Evolutionary conservation across 2,888 invertebrate genomes (phyloP), one percentile per base, ranked within the genome.

Genomic region (Lampropteryx suffumata): DNA sequence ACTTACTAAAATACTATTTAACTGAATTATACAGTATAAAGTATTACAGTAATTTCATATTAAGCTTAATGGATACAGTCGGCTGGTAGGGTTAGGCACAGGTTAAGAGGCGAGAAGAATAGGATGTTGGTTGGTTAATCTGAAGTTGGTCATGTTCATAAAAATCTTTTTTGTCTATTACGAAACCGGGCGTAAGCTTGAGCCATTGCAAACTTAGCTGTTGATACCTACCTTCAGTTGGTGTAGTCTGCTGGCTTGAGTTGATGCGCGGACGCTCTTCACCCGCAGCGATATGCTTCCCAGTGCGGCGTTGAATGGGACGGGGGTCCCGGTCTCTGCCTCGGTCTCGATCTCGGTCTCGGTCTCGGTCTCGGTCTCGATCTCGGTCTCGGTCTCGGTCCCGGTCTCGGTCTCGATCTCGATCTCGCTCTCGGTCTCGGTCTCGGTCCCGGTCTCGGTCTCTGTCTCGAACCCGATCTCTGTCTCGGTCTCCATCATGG

Each of bases 251-350:
- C 59, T 91, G 91, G 55, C 90, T 89, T 35, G 89, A 86, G 59
- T 90, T 90, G 54, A 76, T 92, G 54, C 92, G 86, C 2, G 93
- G 93, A 11, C 93, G 77, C 69, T 93, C 93, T 67, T 93, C 93
- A 0, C 93, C 93, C 10, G 93, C 93, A 1, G 93, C 92, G 53
- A 93, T 93, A 74, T 93, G 93, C 65, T 93, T 93, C 54, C 92
- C 92, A 0, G 88, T 87, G 49, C 92, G 71, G 58, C 92, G 88
- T 61, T 71, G 68, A 67, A 91, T 68, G 55, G 85, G 80, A 73
- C 91, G 75, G 34, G 84, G 56, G 50, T 83, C 87, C 0, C 47
- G 27, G 2, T 35, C 54, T 8, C 36, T 69, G 40, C 86, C 88
- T 1, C 67, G 78, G 26, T 87, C 87, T 13, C 46, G 30, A 8